Evolutionary conservation across 2,113 vertebrate genomes (phyloP), one percentile per base, ranked within the genome.

Genomic region (Trichechus manatus): DNA sequence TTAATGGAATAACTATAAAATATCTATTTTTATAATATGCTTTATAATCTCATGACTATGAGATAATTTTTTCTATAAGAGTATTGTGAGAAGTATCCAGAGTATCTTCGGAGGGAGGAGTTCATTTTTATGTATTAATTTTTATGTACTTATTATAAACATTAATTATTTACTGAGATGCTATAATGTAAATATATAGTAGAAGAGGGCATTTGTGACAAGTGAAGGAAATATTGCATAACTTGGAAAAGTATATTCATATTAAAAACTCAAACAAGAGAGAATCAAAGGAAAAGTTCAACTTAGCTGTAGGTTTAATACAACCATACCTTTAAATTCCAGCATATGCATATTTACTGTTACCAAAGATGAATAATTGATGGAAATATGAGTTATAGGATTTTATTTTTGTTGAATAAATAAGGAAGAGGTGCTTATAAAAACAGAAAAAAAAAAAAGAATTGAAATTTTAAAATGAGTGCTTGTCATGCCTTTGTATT

Each of bases 351-450:
- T 74, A 77, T 66, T 31, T 96, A 79, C 2, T 68, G 4, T 70
- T 84, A 42, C 19, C 6, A 39, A 83, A 86, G 29, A 59, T 93
- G 31, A 89, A 77, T 85, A 66, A 61, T 93, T 93, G 17, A 89
- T n/a, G 19, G 88, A 88, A 78, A 91, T 80, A 84, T 33, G 17
- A 84, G n/a, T 66, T 85, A n/a, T 6, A 31, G 22, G 9, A 61
- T 50, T 72, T 75, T 44, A 47, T 75, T 96, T 89, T 83, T 81
- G 10, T 68, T 92, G 23, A 81, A 59, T 75, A 91, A 89, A 95
- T 53, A 83, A 74, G 17, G 11, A 11, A 77, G 36, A 72, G 13
- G 4, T 79, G 31, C 19, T 81, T 63, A 59, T 63, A 14, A 72
- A 93, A 72, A 39, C 29, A 79, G 31, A 25, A 84, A 50, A 39